These are phyloP conservation scores for Phania funesta DNA, from an alignment of 2,888 invertebrate species.

Conservation along the genomic window DNA sequence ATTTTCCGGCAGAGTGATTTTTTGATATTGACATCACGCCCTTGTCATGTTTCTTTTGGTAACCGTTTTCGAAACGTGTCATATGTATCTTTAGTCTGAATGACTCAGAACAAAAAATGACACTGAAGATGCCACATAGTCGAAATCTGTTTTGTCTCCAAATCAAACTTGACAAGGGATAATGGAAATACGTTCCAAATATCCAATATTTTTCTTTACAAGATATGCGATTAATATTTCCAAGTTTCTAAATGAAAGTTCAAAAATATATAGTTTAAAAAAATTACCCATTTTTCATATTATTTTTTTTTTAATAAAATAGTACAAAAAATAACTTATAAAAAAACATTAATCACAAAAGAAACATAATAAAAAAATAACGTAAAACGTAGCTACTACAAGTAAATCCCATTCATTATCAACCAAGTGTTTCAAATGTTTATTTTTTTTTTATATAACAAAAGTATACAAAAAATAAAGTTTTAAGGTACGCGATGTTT, in stretches of 20 bases:
- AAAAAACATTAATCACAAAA: constrained; percentile 28
- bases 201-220: too few species aligned
- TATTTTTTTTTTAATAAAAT: not conserved
- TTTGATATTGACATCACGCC: too few species aligned
- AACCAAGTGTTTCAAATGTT: constrained; percentile 50
- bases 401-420: constrained; percentile 44
- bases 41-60: too few species aligned
- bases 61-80: too few species aligned
- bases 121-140: too few species aligned
- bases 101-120: too few species aligned
- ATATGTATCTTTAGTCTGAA: too few species aligned
- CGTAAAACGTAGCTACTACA: constrained; percentile 53
- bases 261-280: not conserved
- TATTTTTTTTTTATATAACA: constrained; percentile 2
- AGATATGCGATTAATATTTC: too few species aligned
- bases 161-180: too few species aligned
- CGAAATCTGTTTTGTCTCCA: too few species aligned
- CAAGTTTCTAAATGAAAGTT: not conserved
- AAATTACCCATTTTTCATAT: not conserved
- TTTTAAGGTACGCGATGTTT: constrained; percentile 55
- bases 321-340: constrained; percentile 14
- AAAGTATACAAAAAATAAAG: constrained; percentile 40
- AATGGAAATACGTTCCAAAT: too few species aligned
- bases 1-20: too few species aligned
- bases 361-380: constrained; percentile 57